Conservation (phyloP, 1,140 invertebrate species). For the Helicoverpa zea region DNA sequence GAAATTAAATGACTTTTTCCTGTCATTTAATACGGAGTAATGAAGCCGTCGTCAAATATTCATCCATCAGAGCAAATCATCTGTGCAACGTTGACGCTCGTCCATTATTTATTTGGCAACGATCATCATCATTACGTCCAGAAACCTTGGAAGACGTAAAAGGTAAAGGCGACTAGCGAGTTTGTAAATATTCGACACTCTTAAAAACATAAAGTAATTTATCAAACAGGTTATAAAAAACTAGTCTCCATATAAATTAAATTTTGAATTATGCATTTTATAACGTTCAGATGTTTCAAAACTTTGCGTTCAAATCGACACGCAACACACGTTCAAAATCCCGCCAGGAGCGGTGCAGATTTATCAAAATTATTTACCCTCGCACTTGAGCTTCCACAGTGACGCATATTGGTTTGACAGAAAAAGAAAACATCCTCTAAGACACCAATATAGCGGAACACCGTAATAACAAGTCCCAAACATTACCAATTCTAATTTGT, state of each 20-base stretch:
- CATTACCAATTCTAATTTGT: constrained; percentile 36
- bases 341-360: too few relatives aligned
- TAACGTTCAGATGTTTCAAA: too few relatives aligned
- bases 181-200: neutral
- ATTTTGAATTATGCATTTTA: too few relatives aligned
- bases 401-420: too few relatives aligned
- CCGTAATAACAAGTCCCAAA: constrained; percentile 5
- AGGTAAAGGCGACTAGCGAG: constrained; percentile 10
- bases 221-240: too few relatives aligned
- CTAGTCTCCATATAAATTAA: too few relatives aligned
- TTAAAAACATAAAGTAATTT: neutral
- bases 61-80: constrained; percentile 77
- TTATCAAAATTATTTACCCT: too few relatives aligned
- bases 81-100: constrained; percentile 65
- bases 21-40: constrained; percentile 38
- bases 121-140: constrained; percentile 70
- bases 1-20: constrained; percentile 57
- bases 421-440: constrained; percentile 18
- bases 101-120: constrained; percentile 79
- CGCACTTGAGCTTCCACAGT: too few relatives aligned
- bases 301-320: too few relatives aligned
- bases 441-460: constrained; percentile 16
- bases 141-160: constrained; percentile 48
- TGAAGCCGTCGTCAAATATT: constrained; percentile 48
- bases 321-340: too few relatives aligned